These are phyloP conservation scores for Leptinotarsa defecta DNA, from an alignment of 1,140 invertebrate species.

Conservation along the genomic window DNA sequence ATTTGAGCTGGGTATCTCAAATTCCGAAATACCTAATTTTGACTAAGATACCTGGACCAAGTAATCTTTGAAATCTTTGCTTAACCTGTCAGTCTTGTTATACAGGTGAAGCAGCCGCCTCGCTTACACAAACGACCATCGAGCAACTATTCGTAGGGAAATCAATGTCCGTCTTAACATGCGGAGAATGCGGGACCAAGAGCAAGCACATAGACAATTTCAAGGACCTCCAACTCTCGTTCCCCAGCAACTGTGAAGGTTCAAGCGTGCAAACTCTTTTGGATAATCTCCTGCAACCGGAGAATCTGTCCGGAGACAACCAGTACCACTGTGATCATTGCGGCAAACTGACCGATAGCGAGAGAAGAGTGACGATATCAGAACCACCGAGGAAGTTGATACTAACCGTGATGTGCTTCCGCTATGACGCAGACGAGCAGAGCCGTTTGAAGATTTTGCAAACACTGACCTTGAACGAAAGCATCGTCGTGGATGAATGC, in stretches of 20 bases:
- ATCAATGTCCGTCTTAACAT: slow-evolving; percentile 72
- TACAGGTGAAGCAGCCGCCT: slow-evolving; percentile 27
- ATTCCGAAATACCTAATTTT: no score
- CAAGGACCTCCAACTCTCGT: slow-evolving; percentile 79
- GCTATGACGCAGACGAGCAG: slow-evolving; percentile 71
- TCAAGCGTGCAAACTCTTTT: slow-evolving; percentile 71
- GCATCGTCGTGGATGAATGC: slow-evolving; percentile 59
- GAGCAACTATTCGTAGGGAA: slow-evolving; percentile 76
- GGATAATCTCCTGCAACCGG: slow-evolving; percentile 75
- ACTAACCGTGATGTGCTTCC: slow-evolving; percentile 79
- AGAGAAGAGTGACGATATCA: slow-evolving; percentile 72
- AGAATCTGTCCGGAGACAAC: slow-evolving; percentile 77
- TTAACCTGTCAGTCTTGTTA: neutral
- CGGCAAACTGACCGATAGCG: slow-evolving; percentile 73
- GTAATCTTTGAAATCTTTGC: neutral
- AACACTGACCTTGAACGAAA: slow-evolving; percentile 67
- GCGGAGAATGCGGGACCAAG: slow-evolving; percentile 69
- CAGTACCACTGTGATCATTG: slow-evolving; percentile 81
- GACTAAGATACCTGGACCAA: no score
- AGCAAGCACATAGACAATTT: slow-evolving; percentile 78
- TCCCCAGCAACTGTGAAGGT: slow-evolving; percentile 65
- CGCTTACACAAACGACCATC: slow-evolving; percentile 58
- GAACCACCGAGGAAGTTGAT: slow-evolving; percentile 76
- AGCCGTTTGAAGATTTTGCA: slow-evolving; percentile 75
- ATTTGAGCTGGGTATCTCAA: no score